Evolutionary conservation across 1,140 invertebrate genomes (phyloP).

Genomic region (Bilobella aurantiaca): DNA sequence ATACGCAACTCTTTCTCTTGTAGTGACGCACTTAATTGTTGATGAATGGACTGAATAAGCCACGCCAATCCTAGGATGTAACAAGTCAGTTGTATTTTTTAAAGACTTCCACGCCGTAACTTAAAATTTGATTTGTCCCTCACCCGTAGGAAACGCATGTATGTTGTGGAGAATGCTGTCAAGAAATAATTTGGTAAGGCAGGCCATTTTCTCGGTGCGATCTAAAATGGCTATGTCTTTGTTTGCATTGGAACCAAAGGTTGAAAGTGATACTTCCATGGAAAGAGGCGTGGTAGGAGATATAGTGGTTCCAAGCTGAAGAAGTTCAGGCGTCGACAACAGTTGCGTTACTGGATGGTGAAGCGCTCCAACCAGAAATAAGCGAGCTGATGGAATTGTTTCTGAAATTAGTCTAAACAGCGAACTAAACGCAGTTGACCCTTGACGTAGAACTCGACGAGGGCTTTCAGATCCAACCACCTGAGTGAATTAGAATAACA

Average conservation of each 20-base stretch:
- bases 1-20: conserved; percentile 48
- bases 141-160: conserved; percentile 80
- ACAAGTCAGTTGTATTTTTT: too few species aligned
- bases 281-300: conserved; percentile 17
- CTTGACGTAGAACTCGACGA: conserved; percentile 60
- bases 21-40: conserved; percentile 38
- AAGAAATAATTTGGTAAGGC: conserved; percentile 72
- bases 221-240: conserved; percentile 62
- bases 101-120: too few species aligned
- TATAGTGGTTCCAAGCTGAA: conserved; percentile 21
- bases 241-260: conserved; percentile 69
- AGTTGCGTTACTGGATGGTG: conserved; percentile 82
- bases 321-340: conserved; percentile 42
- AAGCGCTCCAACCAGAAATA: conserved; percentile 85
- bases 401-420: conserved; percentile 83
- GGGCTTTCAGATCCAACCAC: conserved; percentile 34
- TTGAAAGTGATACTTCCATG: conserved; percentile 52
- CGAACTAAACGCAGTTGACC: conserved; percentile 76
- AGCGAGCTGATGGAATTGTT: conserved; percentile 74
- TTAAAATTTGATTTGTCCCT: too few species aligned
- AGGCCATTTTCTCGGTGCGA: conserved; percentile 64
- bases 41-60: conserved; percentile 49
- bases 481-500: conserved; percentile 10
- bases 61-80: conserved; percentile 43
- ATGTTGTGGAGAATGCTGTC: conserved; percentile 73